Conservation (phyloP, 2,113 vertebrate species). For the Sturnus vulgaris region DNA sequence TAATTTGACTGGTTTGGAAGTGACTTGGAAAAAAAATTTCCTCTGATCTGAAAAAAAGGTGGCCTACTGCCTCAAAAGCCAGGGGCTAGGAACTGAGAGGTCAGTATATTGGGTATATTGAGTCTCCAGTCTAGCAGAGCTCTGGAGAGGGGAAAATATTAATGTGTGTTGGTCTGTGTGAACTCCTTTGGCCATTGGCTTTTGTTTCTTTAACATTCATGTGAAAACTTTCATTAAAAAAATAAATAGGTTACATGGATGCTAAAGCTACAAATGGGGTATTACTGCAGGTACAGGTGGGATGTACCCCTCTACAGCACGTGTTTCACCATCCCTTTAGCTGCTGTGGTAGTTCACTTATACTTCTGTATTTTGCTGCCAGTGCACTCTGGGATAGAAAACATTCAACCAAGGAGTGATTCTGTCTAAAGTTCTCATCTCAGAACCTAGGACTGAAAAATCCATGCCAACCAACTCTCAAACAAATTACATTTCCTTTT, state of each 20-base stretch:
- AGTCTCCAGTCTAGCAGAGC: neutral
- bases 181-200: neutral
- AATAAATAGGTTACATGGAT: fast-evolving
- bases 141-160: neutral
- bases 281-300: neutral
- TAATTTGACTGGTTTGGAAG: neutral
- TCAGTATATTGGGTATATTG: fast-evolving
- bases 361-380: neutral
- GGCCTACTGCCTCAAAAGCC: neutral
- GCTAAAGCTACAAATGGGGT: neutral
- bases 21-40: neutral
- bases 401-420: neutral
- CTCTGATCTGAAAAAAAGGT: neutral
- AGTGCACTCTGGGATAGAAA: neutral
- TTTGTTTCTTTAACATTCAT: neutral
- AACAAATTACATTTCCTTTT: neutral
- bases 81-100: neutral
- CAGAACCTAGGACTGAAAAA: neutral
- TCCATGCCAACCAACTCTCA: fast-evolving
- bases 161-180: neutral
- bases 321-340: neutral
- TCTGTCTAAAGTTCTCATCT: neutral
- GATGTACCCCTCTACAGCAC: neutral
- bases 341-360: neutral
- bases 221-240: neutral